Percentiles rank a stretch among this genome's conserved stretches.
These are phyloP conservation scores for Clarias batrachus DNA, from an alignment of 2,113 vertebrate genomes.

Conservation along the genomic window DNA sequence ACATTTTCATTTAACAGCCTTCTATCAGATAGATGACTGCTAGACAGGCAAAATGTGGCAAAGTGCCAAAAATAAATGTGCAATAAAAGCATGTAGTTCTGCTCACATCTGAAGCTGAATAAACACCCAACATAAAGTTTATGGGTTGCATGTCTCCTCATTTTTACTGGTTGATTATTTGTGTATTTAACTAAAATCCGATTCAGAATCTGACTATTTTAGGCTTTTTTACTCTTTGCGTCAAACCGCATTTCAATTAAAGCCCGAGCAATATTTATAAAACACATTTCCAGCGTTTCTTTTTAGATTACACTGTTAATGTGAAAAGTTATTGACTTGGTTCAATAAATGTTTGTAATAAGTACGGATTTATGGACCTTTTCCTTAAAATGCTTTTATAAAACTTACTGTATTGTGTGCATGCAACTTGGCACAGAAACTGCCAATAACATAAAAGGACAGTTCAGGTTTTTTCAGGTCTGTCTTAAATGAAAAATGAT, in stretches of 20 bases:
- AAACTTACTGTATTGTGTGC: background rate
- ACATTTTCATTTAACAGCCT: background rate
- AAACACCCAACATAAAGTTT: background rate
- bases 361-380: background rate
- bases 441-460: background rate
- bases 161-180: background rate
- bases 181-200: background rate
- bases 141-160: background rate
- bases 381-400: background rate
- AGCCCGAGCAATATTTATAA: background rate
- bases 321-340: background rate
- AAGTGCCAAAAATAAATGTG: slow-evolving; percentile 6
- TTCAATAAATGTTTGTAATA: background rate
- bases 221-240: background rate
- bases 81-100: background rate
- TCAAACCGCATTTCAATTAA: background rate
- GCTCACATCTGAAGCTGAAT: background rate
- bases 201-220: background rate
- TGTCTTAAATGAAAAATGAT: no score
- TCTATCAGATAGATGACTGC: background rate
- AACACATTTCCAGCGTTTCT: background rate
- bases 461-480: no score
- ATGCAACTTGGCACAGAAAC: background rate
- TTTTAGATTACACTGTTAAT: background rate
- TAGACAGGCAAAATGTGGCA: slow-evolving; percentile 1